Conservation (phyloP, 2,797 vertebrate genomes). For the Carcharodon carcharias region DNA sequence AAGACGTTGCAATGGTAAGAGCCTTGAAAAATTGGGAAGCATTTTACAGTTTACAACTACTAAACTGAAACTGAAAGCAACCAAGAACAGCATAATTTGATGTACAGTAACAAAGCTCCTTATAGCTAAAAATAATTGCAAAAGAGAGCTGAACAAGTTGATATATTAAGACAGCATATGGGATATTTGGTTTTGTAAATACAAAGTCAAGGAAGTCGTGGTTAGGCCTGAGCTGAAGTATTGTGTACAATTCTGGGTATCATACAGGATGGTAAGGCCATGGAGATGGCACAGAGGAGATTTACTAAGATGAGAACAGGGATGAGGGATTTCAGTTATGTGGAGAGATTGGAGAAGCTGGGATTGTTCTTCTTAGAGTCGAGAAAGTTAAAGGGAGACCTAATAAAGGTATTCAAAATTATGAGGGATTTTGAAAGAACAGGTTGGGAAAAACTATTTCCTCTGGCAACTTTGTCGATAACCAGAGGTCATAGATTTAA, state of each 20-base stretch:
- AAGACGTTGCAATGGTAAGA: neutral
- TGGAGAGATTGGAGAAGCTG: neutral
- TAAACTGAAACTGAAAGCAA: neutral
- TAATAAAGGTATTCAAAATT: neutral
- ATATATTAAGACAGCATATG: neutral
- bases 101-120: neutral
- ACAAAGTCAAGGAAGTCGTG: neutral
- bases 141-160: neutral
- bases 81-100: neutral
- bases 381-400: neutral
- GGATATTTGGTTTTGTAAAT: neutral
- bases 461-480: neutral
- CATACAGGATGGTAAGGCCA: neutral
- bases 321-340: neutral
- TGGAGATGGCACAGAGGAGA: neutral
- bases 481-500: neutral
- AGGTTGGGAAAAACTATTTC: neutral
- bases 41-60: neutral
- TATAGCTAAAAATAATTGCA: neutral
- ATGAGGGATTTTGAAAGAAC: neutral
- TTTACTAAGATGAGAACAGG: neutral
- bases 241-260: neutral
- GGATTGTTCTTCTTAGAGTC: neutral
- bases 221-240: neutral
- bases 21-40: neutral